Evolutionary conservation across 2,113 vertebrate species (phyloP).

Genomic region (Sapajus apella): DNA sequence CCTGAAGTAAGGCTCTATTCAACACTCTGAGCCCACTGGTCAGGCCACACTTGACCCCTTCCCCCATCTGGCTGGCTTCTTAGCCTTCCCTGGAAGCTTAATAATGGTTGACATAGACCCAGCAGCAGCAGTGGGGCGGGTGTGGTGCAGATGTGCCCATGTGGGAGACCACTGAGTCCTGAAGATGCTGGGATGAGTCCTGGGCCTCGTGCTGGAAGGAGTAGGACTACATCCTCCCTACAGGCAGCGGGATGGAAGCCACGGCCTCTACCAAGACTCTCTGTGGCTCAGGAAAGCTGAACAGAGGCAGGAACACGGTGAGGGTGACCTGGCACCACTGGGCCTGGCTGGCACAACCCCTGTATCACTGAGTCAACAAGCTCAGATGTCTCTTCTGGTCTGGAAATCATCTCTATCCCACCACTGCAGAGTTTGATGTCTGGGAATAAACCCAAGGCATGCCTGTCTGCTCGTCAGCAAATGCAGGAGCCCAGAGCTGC

Average conservation of each 20-base stretch:
- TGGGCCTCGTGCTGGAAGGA: not conserved
- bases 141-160: not conserved
- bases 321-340: no score
- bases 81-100: not conserved
- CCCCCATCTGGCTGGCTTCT: not conserved
- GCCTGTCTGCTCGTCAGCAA: not conserved
- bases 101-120: no score
- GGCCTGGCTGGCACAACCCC: no score
- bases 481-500: no score
- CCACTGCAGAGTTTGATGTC: not conserved
- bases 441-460: not conserved
- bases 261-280: not conserved
- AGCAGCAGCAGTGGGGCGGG: rapidly evolving
- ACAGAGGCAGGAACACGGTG: not conserved
- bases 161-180: not conserved
- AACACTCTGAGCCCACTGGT: not conserved
- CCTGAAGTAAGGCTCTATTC: not conserved
- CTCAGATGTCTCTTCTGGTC: not conserved
- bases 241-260: not conserved
- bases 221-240: not conserved
- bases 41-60: not conserved
- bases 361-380: not conserved
- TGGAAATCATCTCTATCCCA: not conserved
- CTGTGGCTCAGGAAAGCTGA: not conserved
- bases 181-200: no score